Base-by-base conservation (phyloP, 2,113 vertebrate genomes). In the Bettongia penicillata region DNA sequence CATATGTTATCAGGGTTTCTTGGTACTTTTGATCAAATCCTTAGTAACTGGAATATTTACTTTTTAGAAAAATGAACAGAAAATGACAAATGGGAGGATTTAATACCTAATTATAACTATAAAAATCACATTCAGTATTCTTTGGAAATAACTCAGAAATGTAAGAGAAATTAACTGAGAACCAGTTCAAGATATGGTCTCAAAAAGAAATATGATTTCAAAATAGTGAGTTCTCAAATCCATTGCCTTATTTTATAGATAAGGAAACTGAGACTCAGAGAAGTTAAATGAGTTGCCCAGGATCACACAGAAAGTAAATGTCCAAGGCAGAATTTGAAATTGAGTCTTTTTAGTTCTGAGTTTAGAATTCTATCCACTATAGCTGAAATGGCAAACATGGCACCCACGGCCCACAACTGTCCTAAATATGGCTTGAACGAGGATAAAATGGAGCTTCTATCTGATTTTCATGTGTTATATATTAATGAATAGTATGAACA, bases 61-160 rank as follows among this genome's bases (percentile, higher is more conserved):
- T 57, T 93, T 90, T 91, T 93, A 77, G 57, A 95, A 92, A 1
- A 93, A n/a, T 89, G n/a, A 52, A 90, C 37, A 93, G 8, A 95
- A 94, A 94, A 91, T 31, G 90, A 8, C 23, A 68, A 22, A 10
- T 52, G 90, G 92, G 11, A 16, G 47, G 91, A 91, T 95, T 77
- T 90, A 95, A 94, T 90, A 0, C 28, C 55, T 57, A 28, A 57
- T 57, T 57, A 57, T 57, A 57, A 26, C 2, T 28, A 28, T 48
- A 9, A 6, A 28, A 9, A 8, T 57, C 55, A 57, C 25, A 57
- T 28, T 57, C 26, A 28, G 26, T 57, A 28, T 57, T 57, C 55
- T 57, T 28, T 57, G 9, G 55, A 57, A 23, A 57, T 9, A 57
- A 6, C 52, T 52, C 52, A 28, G 55, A 57, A 10, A 57, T 28